phyloP scores from a whole-genome alignment of 64 coral and sea anemone genomes.

The Catalaphyllia jardinei region DNA sequence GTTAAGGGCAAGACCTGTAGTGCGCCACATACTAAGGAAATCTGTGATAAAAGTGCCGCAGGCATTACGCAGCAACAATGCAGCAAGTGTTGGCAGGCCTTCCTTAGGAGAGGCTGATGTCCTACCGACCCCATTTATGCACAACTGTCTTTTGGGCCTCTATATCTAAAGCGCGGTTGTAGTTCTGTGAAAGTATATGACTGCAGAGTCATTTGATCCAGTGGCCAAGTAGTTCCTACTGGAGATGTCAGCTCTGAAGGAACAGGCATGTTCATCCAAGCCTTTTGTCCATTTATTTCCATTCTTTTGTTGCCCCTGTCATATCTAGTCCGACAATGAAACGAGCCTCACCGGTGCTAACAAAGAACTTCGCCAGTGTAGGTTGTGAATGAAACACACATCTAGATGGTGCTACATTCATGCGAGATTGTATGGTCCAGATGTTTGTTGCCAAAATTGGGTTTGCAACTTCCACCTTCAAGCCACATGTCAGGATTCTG shows the following conservation, averaged over 20 bases:
- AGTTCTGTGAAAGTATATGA: slow-evolving; percentile 35
- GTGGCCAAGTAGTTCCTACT: slow-evolving; percentile 37
- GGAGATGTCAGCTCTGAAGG: slow-evolving; percentile 50
- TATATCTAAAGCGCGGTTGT: slow-evolving; percentile 21
- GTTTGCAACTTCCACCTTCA: slow-evolving; percentile 44
- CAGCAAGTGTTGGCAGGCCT: slow-evolving; percentile 49
- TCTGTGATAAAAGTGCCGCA: slow-evolving; percentile 21
- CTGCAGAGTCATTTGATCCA: slow-evolving; percentile 42
- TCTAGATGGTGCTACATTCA: slow-evolving; percentile 22
- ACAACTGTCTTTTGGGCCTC: slow-evolving; percentile 44
- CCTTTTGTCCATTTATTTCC: slow-evolving; percentile 1
- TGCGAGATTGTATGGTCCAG: slow-evolving; percentile 22
- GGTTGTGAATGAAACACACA: slow-evolving; percentile 1
- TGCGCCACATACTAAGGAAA: not conserved
- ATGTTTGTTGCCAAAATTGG: not conserved
- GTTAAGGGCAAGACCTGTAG: slow-evolving; percentile 11
- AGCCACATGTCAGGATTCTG: not conserved
- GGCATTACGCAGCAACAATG: not conserved
- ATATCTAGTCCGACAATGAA: slow-evolving; percentile 40
- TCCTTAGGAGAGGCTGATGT: slow-evolving; percentile 34
- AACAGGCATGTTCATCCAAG: slow-evolving; percentile 45
- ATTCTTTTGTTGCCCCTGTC: slow-evolving; percentile 16
- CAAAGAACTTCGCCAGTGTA: slow-evolving; percentile 2
- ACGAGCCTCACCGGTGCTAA: slow-evolving; percentile 40
- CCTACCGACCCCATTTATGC: slow-evolving; percentile 51